Base-by-base conservation (phyloP, 2,888 invertebrate species). In the Acanthosepion pharaonis region DNA sequence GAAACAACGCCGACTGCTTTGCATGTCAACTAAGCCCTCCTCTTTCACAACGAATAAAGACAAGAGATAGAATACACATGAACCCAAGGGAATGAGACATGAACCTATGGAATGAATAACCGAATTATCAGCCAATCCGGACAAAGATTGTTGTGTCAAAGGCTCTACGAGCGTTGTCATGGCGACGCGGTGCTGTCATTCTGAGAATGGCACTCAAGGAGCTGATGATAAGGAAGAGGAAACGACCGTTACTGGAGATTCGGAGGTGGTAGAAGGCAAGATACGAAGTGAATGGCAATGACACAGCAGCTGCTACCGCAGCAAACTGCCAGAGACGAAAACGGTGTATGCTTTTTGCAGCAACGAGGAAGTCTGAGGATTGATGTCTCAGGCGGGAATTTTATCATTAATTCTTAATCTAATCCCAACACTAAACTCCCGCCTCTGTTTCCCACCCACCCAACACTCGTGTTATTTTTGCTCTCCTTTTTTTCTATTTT, bases 401-500 rank as follows among this genome's bases (percentile, higher is more conserved):
- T n/a, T 78, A 33, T 78, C 78, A n/a, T 78, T 78, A 78, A 78
- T 78, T 78, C 78, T 78, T 78, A 78, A 78, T 78, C 78, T n/a
- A 78, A 78, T 78, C 78, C 78, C 11, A 78, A 78, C 78, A n/a
- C n/a, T 78, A 33, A n/a, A 78, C n/a, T n/a, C 78, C 78, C n/a
- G 11, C n/a, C n/a, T 78, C 78, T 33, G n/a, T 78, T 78, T 9
- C 5, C 78, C 28, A 33, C 11, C 11, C n/a, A 78, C n/a, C 9
- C 8, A 5, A n/a, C n/a, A 15, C 33, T 4, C 11, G n/a, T n/a
- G 9, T 78, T 11, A 15, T 78, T 78, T 78, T 33, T 11, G 78
- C 11, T 33, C 78, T n/a, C 78, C 15, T 15, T n/a, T 15, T 78
- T n/a, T 78, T 78, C 78, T 78, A 78, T 78, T 78, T n/a, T 78